Evolutionary conservation across 2,797 vertebrate genomes (phyloP).

Genomic region (Falco berigora): DNA sequence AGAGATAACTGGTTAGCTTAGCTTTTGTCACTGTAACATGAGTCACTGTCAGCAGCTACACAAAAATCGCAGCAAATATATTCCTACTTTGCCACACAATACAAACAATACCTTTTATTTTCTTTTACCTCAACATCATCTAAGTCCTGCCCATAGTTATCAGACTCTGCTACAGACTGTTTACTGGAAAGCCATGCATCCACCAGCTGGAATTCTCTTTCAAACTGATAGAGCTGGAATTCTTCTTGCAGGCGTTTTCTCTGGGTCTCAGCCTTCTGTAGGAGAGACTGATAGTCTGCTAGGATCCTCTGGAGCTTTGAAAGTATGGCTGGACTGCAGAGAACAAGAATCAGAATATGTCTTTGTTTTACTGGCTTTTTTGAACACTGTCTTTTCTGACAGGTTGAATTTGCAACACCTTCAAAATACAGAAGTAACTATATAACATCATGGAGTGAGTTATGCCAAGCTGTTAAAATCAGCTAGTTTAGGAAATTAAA

Average conservation of each 20-base stretch:
- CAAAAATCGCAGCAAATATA: background rate
- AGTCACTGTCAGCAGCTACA: background rate
- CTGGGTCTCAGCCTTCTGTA: conserved; percentile 67
- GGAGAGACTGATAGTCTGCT: conserved; percentile 70
- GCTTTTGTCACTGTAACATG: background rate
- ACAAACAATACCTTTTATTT: background rate
- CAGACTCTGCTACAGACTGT: conserved; percentile 73
- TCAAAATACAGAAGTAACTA: background rate
- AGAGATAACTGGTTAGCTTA: background rate
- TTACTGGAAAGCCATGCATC: conserved; percentile 82
- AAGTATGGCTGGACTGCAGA: conserved; percentile 55
- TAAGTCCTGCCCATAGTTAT: conserved; percentile 84
- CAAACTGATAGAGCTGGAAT: conserved; percentile 79
- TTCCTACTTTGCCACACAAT: background rate
- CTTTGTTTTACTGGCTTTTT: background rate
- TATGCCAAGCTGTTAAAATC: background rate
- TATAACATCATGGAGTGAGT: background rate
- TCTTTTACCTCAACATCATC: conserved; percentile 80
- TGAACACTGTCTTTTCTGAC: background rate
- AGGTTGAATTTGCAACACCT: background rate
- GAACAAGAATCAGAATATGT: background rate
- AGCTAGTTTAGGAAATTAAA: background rate
- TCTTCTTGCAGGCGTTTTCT: conserved; percentile 73
- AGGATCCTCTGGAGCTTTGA: conserved; percentile 65
- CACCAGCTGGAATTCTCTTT: conserved; percentile 81